Conservation (phyloP, 2,113 vertebrate genomes). For the human (Homo sapiens) region GRCh38 chr7:109526501-109527000, state of each 20-base stretch:
- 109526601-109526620: neutral
- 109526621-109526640: neutral
- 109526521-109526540: neutral
- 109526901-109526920: neutral
- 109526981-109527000: neutral
- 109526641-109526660: neutral
- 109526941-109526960: neutral
- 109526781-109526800: slow-evolving; percentile 46
- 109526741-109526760: slow-evolving; percentile 9
- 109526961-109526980: neutral
- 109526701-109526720: slow-evolving; percentile 40
- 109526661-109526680: neutral
- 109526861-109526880: neutral
- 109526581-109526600: neutral
- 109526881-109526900: neutral
- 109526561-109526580: neutral
- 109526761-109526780: slow-evolving; percentile 57
- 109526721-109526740: slow-evolving; percentile 66
- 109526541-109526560: neutral
- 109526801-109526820: neutral
- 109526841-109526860: slow-evolving; percentile 19
- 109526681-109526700: slow-evolving; percentile 34
- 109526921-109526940: neutral
- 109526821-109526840: neutral
- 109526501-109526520: neutral